Percentiles rank a stretch among this genome's conserved stretches.
phyloP scores from a whole-genome alignment of 2,797 vertebrate genomes.

The Sebastes hubbsi region DNA sequence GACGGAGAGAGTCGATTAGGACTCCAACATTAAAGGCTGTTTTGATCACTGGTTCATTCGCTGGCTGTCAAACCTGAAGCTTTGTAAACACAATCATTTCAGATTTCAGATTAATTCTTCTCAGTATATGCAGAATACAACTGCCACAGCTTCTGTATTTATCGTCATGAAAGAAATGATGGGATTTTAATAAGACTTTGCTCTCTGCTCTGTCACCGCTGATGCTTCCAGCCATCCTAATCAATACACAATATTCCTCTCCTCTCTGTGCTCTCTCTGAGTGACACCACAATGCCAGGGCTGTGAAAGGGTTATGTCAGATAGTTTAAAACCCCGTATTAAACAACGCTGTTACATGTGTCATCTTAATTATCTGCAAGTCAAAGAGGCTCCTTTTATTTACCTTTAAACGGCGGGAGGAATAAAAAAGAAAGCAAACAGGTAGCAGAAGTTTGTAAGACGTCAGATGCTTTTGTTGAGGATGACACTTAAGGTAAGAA shows the following conservation, averaged over 20 bases:
- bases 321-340: slow-evolving; percentile 89
- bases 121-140: slow-evolving; percentile 35
- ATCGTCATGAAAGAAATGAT: slow-evolving; percentile 62
- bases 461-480: slow-evolving; percentile 80
- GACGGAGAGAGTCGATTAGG: slow-evolving; percentile 44
- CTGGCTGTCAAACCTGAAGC: slow-evolving; percentile 58
- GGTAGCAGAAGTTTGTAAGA: slow-evolving; percentile 83
- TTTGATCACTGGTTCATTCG: slow-evolving; percentile 42
- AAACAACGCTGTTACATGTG: slow-evolving; percentile 88
- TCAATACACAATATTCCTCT: slow-evolving; percentile 84
- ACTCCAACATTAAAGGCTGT: slow-evolving; percentile 44
- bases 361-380: slow-evolving; percentile 94
- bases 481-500: slow-evolving; percentile 80
- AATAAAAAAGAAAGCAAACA: slow-evolving; percentile 69
- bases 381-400: slow-evolving; percentile 83
- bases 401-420: slow-evolving; percentile 58
- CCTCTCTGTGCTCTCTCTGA: slow-evolving; percentile 82
- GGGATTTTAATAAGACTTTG: slow-evolving; percentile 57
- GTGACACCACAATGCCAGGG: slow-evolving; percentile 89
- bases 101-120: slow-evolving; percentile 50
- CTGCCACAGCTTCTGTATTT: slow-evolving; percentile 34
- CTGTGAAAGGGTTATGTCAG: slow-evolving; percentile 90
- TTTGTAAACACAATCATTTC: slow-evolving; percentile 59
- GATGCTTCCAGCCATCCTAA: slow-evolving; percentile 63
- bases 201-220: slow-evolving; percentile 60